phyloP scores from a whole-genome alignment of 2,888 invertebrate species.

The Hedya salicella region DNA sequence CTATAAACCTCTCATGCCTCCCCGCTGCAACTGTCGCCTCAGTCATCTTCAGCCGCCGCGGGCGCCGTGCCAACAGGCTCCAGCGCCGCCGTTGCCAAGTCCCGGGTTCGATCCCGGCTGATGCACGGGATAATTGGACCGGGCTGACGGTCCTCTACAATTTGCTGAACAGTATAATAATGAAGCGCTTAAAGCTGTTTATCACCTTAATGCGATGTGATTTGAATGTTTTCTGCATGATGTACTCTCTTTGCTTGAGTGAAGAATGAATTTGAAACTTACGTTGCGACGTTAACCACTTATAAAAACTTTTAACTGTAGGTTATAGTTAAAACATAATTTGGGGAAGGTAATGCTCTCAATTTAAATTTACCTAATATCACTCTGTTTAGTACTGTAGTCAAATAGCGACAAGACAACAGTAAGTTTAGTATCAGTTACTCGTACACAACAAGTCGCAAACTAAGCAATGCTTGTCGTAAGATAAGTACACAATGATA shows the following conservation, averaged over 20 bases:
- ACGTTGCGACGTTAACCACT: too few relatives aligned
- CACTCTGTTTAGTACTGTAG: too few relatives aligned
- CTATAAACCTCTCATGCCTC: neutral
- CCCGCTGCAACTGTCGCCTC: neutral
- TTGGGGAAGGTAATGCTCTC: too few relatives aligned
- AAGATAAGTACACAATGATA: too few relatives aligned
- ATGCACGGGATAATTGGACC: slow-evolving; percentile 40
- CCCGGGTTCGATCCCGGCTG: slow-evolving; percentile 35
- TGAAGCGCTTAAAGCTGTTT: slow-evolving; percentile 10
- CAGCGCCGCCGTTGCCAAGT: slow-evolving; percentile 35
- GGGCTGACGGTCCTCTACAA: slow-evolving; percentile 19
- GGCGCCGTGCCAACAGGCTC: slow-evolving; percentile 33
- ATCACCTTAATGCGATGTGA: slow-evolving; percentile 11
- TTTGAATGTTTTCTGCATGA: neutral
- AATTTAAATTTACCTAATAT: too few relatives aligned
- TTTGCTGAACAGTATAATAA: slow-evolving; percentile 26
- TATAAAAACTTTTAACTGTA: too few relatives aligned
- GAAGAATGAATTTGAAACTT: too few relatives aligned
- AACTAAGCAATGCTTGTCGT: too few relatives aligned
- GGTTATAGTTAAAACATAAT: too few relatives aligned
- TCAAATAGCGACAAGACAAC: too few relatives aligned
- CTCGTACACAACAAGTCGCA: too few relatives aligned
- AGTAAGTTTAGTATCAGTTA: too few relatives aligned
- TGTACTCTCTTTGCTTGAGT: neutral
- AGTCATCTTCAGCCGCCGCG: neutral